Evolutionary conservation across 37 sponge, comb jelly and placozoan genomes (phyloP).

Genomic region (Tethya wilhelma): DNA sequence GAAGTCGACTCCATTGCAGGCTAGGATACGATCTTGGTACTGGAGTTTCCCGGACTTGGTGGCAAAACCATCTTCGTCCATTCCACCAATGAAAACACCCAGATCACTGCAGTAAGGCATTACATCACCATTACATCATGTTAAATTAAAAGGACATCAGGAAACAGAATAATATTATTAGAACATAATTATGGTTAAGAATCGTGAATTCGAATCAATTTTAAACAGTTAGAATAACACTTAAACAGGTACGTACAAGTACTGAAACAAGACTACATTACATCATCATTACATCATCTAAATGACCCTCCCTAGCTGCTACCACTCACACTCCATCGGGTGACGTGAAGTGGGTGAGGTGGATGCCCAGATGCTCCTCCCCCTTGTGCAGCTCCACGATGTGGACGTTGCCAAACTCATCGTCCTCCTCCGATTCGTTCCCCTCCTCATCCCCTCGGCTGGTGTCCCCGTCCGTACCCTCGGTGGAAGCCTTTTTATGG

Average conservation of each 20-base stretch:
- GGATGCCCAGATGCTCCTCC: conserved; percentile 36
- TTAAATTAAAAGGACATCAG: too few species aligned
- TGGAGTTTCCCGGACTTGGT: conserved; percentile 44
- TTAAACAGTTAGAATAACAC: too few species aligned
- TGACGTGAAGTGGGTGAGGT: conserved; percentile 37
- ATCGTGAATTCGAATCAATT: too few species aligned
- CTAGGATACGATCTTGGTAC: conserved; percentile 62
- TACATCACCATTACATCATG: background rate
- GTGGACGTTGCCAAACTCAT: conserved; percentile 52
- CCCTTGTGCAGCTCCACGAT: conserved; percentile 69
- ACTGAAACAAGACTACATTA: too few species aligned
- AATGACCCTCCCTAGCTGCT: background rate
- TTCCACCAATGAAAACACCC: conserved; percentile 59
- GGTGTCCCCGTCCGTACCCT: conserved; percentile 36
- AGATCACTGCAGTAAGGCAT: conserved; percentile 48
- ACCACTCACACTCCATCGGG: conserved; percentile 52
- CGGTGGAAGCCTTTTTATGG: background rate
- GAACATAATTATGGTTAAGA: too few species aligned
- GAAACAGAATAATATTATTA: too few species aligned
- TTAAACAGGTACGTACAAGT: too few species aligned
- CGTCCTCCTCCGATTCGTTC: conserved; percentile 45
- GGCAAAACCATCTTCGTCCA: conserved; percentile 65
- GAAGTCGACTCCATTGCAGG: conserved; percentile 81
- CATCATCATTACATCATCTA: background rate
- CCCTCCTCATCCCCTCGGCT: conserved; percentile 7